These are phyloP conservation scores for Drosophila ogumai DNA, from an alignment of 1,140 invertebrate genomes.

Conservation along the genomic window DNA sequence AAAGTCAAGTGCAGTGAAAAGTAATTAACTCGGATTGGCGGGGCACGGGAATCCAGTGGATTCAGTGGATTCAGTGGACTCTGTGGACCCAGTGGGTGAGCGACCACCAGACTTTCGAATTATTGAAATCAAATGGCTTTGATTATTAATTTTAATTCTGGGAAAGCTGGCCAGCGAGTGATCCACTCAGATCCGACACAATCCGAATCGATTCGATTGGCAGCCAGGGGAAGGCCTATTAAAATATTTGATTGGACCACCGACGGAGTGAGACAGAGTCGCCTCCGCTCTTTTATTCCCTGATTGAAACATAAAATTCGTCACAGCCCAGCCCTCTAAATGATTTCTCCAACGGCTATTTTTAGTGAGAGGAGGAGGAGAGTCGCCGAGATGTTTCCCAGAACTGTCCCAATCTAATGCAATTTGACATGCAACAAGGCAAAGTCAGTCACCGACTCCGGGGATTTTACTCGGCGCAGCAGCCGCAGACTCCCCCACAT, in stretches of 20 bases:
- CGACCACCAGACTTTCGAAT: conserved; percentile 69
- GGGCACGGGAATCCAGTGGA: conserved; percentile 17
- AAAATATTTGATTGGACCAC: conserved; percentile 81
- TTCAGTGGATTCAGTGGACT: neutral
- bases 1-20: conserved; percentile 83
- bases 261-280: conserved; percentile 45
- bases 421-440: conserved; percentile 81
- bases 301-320: conserved; percentile 64
- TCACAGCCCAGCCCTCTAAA: conserved; percentile 47
- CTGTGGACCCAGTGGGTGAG: conserved; percentile 62
- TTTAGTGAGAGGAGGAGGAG: conserved; percentile 27
- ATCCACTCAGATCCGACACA: conserved; percentile 43
- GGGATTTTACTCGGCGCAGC: conserved; percentile 4
- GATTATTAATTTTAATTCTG: conserved; percentile 68
- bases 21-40: conserved; percentile 81
- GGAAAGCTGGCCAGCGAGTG: conserved; percentile 33
- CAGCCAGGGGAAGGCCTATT: conserved; percentile 59
- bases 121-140: conserved; percentile 80
- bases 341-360: conserved; percentile 46
- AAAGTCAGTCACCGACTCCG: conserved; percentile 55
- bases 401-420: conserved; percentile 76
- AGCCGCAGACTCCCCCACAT: conserved; percentile 45
- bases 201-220: conserved; percentile 77
- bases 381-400: conserved; percentile 46
- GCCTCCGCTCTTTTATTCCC: conserved; percentile 16